Percentiles rank a stretch among this genome's conserved stretches.
Conservation (phyloP, 1,140 invertebrate species). For the Hirudo medicinalis region DNA sequence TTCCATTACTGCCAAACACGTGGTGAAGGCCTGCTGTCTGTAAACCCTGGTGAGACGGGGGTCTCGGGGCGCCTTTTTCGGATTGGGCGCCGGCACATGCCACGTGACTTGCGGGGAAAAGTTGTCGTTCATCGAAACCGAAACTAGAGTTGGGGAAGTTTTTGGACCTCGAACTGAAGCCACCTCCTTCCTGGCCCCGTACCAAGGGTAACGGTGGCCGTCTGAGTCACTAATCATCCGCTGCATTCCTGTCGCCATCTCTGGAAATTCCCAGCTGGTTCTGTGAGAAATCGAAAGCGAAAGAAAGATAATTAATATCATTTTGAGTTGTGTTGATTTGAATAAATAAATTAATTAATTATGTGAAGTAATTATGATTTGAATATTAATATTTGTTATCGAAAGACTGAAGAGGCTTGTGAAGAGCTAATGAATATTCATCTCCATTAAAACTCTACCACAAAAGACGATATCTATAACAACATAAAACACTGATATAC, state of each 20-base stretch:
- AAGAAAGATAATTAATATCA: background rate
- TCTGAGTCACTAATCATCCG: conserved; percentile 41
- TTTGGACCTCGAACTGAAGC: conserved; percentile 36
- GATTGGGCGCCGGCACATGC: conserved; percentile 32
- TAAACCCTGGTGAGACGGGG: conserved; percentile 37
- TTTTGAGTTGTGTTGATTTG: background rate
- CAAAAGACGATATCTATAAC: too few species aligned
- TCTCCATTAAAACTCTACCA: background rate
- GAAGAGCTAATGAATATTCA: background rate
- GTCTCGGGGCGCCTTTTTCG: conserved; percentile 30
- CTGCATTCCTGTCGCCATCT: conserved; percentile 36
- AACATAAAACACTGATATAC: too few species aligned
- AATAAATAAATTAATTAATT: too few species aligned
- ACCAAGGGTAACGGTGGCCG: conserved; percentile 41
- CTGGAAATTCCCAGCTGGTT: conserved; percentile 42
- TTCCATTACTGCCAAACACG: conserved; percentile 40
- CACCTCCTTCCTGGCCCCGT: conserved; percentile 38
- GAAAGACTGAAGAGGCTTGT: too few species aligned
- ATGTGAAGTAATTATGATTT: too few species aligned
- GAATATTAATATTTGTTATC: too few species aligned
- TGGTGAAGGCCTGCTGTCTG: conserved; percentile 39
- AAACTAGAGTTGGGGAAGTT: conserved; percentile 32
- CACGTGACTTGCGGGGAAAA: conserved; percentile 41
- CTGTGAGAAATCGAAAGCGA: conserved; percentile 25
- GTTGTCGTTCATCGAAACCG: conserved; percentile 40